phyloP scores from a whole-genome alignment of 2,113 vertebrate species.

The Furnarius figulus region DNA sequence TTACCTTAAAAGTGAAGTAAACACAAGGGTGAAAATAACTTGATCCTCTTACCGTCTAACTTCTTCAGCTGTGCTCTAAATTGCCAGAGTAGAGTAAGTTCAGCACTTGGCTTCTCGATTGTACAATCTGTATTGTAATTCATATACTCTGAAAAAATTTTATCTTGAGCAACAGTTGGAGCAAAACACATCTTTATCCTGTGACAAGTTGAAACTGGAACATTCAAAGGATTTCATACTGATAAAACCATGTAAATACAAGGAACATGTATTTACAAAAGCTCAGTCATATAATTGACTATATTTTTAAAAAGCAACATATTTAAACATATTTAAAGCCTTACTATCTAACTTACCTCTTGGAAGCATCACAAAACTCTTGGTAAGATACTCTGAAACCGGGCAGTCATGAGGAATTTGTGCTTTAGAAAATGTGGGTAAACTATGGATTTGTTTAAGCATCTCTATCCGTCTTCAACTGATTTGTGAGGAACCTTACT shows the following conservation, averaged over 20 bases:
- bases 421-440: neutral
- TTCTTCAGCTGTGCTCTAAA: neutral
- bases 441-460: neutral
- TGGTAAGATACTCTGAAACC: neutral
- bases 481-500: neutral
- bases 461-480: neutral
- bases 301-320: neutral
- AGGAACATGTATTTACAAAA: neutral
- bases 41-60: neutral
- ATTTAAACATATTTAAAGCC: neutral
- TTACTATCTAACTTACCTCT: neutral
- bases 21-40: neutral
- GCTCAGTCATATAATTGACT: neutral
- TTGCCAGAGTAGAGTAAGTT: neutral
- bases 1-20: neutral
- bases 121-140: neutral
- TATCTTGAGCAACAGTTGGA: neutral
- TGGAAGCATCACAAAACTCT: neutral
- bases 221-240: neutral
- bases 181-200: neutral
- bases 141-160: neutral
- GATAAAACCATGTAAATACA: neutral
- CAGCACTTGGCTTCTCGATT: neutral
- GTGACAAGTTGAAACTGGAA: neutral
- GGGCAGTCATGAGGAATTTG: neutral